Percentiles rank a stretch among this genome's conserved stretches.
These are phyloP conservation scores for Gymnocypris eckloni DNA, from an alignment of 2,797 vertebrate genomes.

Conservation along the genomic window DNA sequence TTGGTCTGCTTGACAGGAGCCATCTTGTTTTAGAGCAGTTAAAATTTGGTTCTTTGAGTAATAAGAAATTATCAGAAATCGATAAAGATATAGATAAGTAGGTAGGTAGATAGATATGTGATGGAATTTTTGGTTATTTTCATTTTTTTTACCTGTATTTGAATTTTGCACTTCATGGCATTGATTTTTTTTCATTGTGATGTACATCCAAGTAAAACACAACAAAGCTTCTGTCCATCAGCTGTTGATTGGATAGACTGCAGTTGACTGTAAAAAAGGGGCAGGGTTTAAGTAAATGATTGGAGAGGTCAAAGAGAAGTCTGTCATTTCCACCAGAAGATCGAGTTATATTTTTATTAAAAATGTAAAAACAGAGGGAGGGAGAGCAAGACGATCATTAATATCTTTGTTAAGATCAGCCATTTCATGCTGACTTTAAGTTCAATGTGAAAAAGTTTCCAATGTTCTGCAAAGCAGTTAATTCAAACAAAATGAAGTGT, in stretches of 20 bases:
- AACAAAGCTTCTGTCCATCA: not conserved
- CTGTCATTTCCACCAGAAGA: not conserved
- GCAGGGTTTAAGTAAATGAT: not conserved
- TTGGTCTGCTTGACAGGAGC: too few relatives aligned
- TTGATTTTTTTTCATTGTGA: not conserved
- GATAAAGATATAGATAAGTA: too few relatives aligned
- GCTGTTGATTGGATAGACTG: not conserved
- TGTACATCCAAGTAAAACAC: not conserved
- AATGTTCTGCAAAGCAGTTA: constrained; percentile 7
- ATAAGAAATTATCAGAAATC: too few relatives aligned
- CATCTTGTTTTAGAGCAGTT: too few relatives aligned
- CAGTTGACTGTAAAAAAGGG: not conserved
- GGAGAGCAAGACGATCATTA: not conserved
- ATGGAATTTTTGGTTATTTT: too few relatives aligned
- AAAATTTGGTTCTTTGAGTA: too few relatives aligned
- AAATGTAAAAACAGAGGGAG: not conserved
- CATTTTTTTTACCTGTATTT: too few relatives aligned
- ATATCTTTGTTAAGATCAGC: not conserved
- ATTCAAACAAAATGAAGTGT: not conserved
- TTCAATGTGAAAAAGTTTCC: not conserved
- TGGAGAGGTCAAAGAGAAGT: not conserved
- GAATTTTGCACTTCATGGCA: too few relatives aligned
- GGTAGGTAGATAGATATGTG: too few relatives aligned
- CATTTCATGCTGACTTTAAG: constrained; percentile 1
- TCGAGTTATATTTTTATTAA: not conserved